Evolutionary conservation across 2,797 vertebrate species (phyloP).

Genomic region (Hipposideros larvatus): DNA sequence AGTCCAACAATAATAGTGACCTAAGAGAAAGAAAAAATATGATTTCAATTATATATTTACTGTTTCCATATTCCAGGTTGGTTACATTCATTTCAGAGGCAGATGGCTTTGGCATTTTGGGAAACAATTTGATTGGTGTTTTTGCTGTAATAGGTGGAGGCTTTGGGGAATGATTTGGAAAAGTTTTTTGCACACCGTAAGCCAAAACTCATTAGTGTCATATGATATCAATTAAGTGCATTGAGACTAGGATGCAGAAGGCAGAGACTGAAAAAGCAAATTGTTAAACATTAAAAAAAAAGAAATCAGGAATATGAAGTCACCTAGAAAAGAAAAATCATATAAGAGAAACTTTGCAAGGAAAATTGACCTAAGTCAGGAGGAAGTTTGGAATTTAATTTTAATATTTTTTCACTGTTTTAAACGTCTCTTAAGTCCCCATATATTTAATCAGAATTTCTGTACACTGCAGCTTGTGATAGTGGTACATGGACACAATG

Average conservation of each 20-base stretch:
- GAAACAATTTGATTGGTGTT: background rate
- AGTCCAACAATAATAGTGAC: background rate
- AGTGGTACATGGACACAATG: background rate
- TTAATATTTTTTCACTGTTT: background rate
- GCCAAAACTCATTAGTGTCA: background rate
- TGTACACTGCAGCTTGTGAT: background rate
- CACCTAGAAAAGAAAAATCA: background rate
- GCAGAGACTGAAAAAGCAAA: background rate
- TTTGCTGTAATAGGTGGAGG: background rate
- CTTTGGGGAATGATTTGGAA: background rate
- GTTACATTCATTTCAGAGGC: background rate
- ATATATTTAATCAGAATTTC: background rate
- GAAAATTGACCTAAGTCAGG: background rate
- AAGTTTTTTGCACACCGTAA: background rate
- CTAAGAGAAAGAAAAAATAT: background rate
- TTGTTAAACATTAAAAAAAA: background rate
- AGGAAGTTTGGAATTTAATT: background rate
- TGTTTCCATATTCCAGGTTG: background rate
- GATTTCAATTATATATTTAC: background rate
- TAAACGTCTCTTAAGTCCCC: background rate
- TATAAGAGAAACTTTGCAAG: background rate
- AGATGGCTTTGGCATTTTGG: background rate
- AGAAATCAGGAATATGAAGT: background rate
- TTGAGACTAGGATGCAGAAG: background rate
- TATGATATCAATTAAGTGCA: constrained; percentile 17